Evolutionary conservation across 2,888 invertebrate genomes (phyloP).

Genomic region (Lepetodrilus schrolli): DNA sequence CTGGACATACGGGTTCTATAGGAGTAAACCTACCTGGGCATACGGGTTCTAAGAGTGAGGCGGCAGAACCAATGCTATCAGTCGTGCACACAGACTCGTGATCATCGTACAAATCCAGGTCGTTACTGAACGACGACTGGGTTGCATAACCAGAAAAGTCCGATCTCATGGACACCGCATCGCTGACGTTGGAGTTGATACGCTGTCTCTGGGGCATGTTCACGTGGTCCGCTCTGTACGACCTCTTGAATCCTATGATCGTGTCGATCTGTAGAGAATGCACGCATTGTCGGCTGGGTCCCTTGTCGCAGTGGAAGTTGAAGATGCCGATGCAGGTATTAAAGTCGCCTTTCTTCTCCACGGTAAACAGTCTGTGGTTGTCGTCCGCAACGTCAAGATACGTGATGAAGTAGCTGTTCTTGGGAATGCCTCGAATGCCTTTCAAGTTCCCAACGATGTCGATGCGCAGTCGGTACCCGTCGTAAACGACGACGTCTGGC

Average conservation of each 20-base stretch:
- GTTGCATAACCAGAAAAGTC: neutral
- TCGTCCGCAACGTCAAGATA: neutral
- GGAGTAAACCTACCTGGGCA: neutral
- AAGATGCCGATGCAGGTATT: neutral
- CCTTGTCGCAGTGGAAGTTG: constrained; percentile 2
- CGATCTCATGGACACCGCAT: neutral
- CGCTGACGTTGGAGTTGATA: neutral
- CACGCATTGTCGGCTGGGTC: neutral
- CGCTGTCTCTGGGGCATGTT: neutral
- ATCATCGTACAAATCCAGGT: neutral
- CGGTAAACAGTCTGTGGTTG: neutral
- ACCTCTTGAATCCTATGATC: neutral
- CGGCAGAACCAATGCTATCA: neutral
- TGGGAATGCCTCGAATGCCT: neutral
- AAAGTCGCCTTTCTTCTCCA: neutral
- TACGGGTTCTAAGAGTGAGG: neutral
- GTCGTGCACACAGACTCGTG: neutral
- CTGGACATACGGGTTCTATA: neutral
- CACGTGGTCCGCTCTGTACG: neutral
- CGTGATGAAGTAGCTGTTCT: neutral
- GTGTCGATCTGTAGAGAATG: constrained; percentile 15
- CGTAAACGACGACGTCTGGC: neutral
- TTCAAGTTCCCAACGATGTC: neutral
- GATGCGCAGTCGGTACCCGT: neutral
- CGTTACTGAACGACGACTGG: neutral